Evolutionary conservation across 2,113 vertebrate genomes (phyloP), one percentile per base, ranked within the genome.

Genomic region (Copsychus sechellarum): DNA sequence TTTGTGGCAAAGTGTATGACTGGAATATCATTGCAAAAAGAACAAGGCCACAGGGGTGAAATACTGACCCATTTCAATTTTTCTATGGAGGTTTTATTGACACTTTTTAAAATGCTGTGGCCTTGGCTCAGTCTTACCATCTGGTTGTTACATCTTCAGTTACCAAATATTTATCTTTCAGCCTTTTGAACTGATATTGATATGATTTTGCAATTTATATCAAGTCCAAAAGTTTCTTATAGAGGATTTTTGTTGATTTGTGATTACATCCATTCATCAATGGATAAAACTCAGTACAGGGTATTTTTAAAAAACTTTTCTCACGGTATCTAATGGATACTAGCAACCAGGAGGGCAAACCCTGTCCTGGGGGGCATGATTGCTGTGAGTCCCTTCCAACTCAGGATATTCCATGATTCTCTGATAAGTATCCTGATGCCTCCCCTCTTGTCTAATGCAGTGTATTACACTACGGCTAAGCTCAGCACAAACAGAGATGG

Each of bases 401-500:
- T 31, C n/a, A 14, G 40, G 29, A 7, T 18, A 31, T 26, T 89
- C 20, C 7, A 1, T 19, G 6, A 26, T 34, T 42, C 62, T 31
- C n/a, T 8, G 11, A 17, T 21, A 40, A 26, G 47, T 72, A 24
- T 26, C 24, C 17, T 25, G 8, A 26, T 66, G 25, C 33, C 25
- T 81, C 21, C 17, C 4, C 2, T 64, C 38, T 78, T 38, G 76
- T 28, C 22, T 82, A 24, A 15, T 6, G 33, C 36, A 45, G 14
- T 48, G 0, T 40, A 11, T 57, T n/a, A 23, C 0, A 1, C 58
- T 11, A 1, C n/a, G 42, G 36, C 38, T 57, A 14, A 57, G 10
- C 20, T 90, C 45, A 61, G 31, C 48, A 56, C 22, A n/a, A 22
- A 21, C 0, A 8, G 83, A 79, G 36, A 12, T 48, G 23, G 57